Conservation (phyloP, 1,140 invertebrate genomes). For the Olivierus martensii region DNA sequence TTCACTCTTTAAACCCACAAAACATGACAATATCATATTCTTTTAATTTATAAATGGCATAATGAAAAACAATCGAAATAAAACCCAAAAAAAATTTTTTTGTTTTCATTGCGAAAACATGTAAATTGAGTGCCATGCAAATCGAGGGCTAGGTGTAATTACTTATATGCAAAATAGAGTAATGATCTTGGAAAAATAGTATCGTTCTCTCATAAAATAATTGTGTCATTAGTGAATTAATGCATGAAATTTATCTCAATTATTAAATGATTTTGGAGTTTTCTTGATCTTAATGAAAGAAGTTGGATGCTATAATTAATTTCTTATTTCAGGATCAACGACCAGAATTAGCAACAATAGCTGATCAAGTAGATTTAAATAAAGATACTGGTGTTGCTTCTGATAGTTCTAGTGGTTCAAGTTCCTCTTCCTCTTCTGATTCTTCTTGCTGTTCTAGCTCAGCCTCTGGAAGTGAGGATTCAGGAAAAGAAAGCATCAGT, state of each 20-base stretch:
- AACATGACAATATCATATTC: too few species aligned
- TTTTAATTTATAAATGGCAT: too few species aligned
- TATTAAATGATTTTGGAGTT: neutral
- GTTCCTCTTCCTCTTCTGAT: slow-evolving; percentile 50
- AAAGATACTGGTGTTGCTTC: slow-evolving; percentile 82
- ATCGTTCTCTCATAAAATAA: too few species aligned
- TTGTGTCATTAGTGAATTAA: neutral
- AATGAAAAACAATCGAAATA: too few species aligned
- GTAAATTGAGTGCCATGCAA: too few species aligned
- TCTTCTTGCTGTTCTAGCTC: slow-evolving; percentile 14
- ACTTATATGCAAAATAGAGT: too few species aligned
- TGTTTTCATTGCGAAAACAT: too few species aligned
- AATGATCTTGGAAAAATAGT: too few species aligned
- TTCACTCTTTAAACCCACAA: too few species aligned
- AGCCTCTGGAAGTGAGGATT: slow-evolving; percentile 28
- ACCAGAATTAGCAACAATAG: slow-evolving; percentile 65
- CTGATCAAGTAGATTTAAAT: slow-evolving; percentile 71
- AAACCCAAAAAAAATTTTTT: too few species aligned
- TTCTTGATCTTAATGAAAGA: neutral
- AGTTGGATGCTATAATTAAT: neutral
- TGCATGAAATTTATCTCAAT: neutral
- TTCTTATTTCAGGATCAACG: slow-evolving; percentile 43
- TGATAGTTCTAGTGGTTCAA: slow-evolving; percentile 82
- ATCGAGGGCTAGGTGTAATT: too few species aligned
- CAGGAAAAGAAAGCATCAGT: slow-evolving; percentile 70